Evolutionary conservation across 2,888 invertebrate genomes (phyloP).

Genomic region (Philonicus albiceps): DNA sequence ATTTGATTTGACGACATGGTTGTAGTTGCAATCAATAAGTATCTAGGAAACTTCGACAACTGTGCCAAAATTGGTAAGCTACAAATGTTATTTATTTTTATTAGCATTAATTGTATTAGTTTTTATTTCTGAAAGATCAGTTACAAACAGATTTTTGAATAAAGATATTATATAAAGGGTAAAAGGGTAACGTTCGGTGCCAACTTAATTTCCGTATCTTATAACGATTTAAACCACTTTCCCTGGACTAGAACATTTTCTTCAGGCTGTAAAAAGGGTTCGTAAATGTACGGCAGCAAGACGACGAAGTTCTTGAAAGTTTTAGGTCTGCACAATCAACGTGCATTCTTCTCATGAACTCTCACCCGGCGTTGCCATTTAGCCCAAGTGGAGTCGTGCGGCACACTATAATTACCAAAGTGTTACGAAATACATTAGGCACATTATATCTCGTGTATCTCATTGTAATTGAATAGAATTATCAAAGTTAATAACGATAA

Average conservation of each 20-base stretch:
- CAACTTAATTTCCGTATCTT: background rate
- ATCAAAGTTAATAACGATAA: constrained; percentile 41
- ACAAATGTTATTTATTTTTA: too few relatives aligned
- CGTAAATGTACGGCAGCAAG: background rate
- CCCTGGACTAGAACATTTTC: background rate
- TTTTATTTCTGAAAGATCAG: too few relatives aligned
- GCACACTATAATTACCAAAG: constrained; percentile 32
- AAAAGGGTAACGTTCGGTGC: background rate
- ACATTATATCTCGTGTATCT: constrained; percentile 27
- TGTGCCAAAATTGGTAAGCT: too few relatives aligned
- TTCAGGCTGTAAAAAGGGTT: background rate
- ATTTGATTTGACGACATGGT: too few relatives aligned
- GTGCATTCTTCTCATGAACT: constrained; percentile 39
- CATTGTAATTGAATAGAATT: constrained; percentile 40
- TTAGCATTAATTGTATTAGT: too few relatives aligned
- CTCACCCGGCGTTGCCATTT: constrained; percentile 16
- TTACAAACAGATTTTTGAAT: too few relatives aligned
- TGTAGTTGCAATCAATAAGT: too few relatives aligned
- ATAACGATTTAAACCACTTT: background rate
- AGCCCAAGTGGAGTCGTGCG: constrained; percentile 20
- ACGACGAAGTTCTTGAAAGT: background rate
- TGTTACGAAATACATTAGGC: constrained; percentile 40
- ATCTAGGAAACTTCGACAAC: too few relatives aligned
- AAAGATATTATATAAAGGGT: too few relatives aligned
- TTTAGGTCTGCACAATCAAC: background rate